These are phyloP conservation scores for Glossophaga mutica DNA, from an alignment of 2,797 vertebrate genomes.

Conservation along the genomic window DNA sequence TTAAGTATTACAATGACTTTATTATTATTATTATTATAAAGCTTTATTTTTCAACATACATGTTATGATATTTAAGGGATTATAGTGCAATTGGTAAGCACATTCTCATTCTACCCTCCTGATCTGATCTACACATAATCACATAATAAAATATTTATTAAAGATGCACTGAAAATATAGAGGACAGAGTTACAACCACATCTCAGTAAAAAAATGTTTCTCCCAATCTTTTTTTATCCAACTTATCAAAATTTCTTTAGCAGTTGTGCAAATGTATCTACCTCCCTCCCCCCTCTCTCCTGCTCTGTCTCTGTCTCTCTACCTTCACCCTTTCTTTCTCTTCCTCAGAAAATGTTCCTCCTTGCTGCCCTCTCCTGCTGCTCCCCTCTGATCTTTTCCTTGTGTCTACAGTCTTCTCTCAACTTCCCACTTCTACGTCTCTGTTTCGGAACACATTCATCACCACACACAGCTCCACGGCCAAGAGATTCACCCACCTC, in stretches of 20 bases:
- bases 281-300: neutral
- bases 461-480: neutral
- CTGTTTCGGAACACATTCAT: neutral
- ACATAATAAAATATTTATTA: neutral
- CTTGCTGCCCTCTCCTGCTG: neutral
- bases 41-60: neutral
- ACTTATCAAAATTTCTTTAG: neutral
- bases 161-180: neutral
- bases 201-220: neutral
- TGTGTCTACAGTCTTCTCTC: neutral
- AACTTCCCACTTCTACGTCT: neutral
- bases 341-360: neutral
- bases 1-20: neutral
- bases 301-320: neutral
- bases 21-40: neutral
- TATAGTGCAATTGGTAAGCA: neutral
- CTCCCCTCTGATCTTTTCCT: neutral
- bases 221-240: neutral
- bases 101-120: neutral
- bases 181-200: neutral
- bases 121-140: neutral
- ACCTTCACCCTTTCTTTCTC: neutral
- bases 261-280: neutral
- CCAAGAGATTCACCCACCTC: neutral
- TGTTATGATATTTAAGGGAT: neutral